Base-by-base conservation (phyloP, 1,140 invertebrate genomes). In the silkworm (Bombyx mori) region DNA sequence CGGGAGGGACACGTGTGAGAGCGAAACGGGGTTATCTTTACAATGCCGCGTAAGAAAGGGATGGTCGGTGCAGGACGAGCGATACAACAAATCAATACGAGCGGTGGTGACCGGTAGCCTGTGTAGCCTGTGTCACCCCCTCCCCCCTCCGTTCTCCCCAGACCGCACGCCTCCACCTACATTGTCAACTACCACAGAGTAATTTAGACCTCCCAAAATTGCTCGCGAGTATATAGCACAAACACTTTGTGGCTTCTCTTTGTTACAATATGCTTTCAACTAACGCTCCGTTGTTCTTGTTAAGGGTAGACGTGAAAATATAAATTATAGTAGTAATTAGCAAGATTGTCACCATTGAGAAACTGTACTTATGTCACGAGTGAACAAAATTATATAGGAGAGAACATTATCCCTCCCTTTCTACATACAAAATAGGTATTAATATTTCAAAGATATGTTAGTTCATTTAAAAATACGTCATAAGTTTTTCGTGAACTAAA, bases 71-170 rank as follows among this genome's bases (percentile, higher is more conserved):
- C 82, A 86, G 83, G 83, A 86, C 83, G 79, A 86, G 73, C 83
- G 83, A 86, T 86, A 86, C 81, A 86, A 86, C 83, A 84, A 86
- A 86, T 86, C 83, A 86, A 86, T 86, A 86, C 83, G 81, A 82
- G 82, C 83, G 81, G 81, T 82, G 81, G 81, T 86, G 83, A 86
- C 83, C 83, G 83, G 83, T 86, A 86, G 81, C 83, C 83, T 83
- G 81, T 86, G 84, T 81, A 81, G 81, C 82, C 80, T 86, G 82
- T 86, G 81, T 82, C 81, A 73, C 54, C 51, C 66, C 53, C 56
- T 51, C 44, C 60, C 48, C 56, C 57, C 58, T 53, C 68, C 66
- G 51, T 47, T 66, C 57, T 68, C 63, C 71, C 56, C 70, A 73
- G 75, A 82, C 79, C 81, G 78, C 83, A 82, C 73, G 74, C 73